Evolutionary conservation across 2,888 invertebrate genomes (phyloP).

Genomic region (Euclidia mi): DNA sequence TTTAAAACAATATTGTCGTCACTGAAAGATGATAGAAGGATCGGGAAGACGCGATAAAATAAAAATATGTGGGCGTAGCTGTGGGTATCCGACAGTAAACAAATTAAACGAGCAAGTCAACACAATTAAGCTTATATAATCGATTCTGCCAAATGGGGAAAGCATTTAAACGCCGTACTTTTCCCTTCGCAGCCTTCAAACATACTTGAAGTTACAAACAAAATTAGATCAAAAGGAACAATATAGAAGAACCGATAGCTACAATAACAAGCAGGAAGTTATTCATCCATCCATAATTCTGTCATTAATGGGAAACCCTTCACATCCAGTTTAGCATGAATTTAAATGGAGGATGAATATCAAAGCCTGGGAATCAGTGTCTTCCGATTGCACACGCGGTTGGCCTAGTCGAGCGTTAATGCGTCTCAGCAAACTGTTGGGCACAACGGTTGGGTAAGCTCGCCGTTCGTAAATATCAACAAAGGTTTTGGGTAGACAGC

Average conservation of each 20-base stretch:
- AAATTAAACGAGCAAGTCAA: no score
- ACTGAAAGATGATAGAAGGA: no score
- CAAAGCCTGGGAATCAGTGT: conserved; percentile 47
- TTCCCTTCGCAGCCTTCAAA: no score
- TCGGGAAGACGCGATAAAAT: no score
- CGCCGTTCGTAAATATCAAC: not conserved
- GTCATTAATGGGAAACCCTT: conserved; percentile 41
- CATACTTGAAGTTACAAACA: no score
- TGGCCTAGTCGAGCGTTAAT: conserved; percentile 13
- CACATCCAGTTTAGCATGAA: conserved; percentile 26
- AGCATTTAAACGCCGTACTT: no score
- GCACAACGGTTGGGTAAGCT: not conserved
- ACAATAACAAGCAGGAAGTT: conserved; percentile 6
- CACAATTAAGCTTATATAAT: no score
- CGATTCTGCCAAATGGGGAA: no score
- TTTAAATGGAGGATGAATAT: conserved; percentile 46
- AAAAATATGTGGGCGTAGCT: no score
- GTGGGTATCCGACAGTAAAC: no score
- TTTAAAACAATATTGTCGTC: no score
- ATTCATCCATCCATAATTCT: conserved; percentile 41
- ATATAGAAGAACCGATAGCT: not conserved
- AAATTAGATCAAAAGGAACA: no score
- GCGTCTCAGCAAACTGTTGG: not conserved
- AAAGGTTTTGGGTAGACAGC: not conserved
- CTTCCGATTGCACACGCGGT: conserved; percentile 40